Evolutionary conservation across 2,113 vertebrate species (phyloP).

Genomic region (Brachypodius melanocephalos): DNA sequence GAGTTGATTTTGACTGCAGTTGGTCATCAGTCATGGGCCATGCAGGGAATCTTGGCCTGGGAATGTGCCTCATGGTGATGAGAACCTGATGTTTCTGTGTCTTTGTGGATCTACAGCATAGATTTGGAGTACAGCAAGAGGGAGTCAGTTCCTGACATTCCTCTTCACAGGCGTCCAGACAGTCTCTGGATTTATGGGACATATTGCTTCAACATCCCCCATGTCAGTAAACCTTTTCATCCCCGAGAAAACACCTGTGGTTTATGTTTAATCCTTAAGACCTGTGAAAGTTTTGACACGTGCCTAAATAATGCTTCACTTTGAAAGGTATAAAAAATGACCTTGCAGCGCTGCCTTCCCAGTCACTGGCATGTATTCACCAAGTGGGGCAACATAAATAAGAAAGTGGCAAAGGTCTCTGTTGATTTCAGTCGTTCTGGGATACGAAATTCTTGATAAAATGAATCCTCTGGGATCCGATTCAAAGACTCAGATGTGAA

Average conservation of each 20-base stretch:
- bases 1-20: neutral
- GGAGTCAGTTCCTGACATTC: conserved; percentile 13
- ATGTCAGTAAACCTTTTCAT: conserved; percentile 34
- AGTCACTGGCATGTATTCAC: neutral
- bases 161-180: neutral
- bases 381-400: conserved; percentile 18
- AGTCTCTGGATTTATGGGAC: conserved; percentile 44
- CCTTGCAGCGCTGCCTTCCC: neutral
- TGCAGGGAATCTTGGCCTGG: neutral
- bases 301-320: conserved; percentile 38
- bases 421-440: neutral
- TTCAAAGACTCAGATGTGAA: neutral
- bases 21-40: neutral
- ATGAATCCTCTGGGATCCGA: neutral
- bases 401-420: neutral
- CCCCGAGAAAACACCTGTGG: conserved; percentile 44
- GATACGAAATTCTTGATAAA: neutral
- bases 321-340: conserved; percentile 31
- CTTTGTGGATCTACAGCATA: conserved; percentile 8
- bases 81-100: conserved; percentile 31
- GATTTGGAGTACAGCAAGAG: neutral
- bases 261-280: conserved; percentile 11
- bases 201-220: neutral
- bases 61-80: neutral
- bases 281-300: conserved; percentile 22